Percentiles rank a stretch among this genome's conserved stretches.
These are phyloP conservation scores for Leptinotarsa lineolata DNA, from an alignment of 1,140 invertebrate genomes.

Conservation along the genomic window DNA sequence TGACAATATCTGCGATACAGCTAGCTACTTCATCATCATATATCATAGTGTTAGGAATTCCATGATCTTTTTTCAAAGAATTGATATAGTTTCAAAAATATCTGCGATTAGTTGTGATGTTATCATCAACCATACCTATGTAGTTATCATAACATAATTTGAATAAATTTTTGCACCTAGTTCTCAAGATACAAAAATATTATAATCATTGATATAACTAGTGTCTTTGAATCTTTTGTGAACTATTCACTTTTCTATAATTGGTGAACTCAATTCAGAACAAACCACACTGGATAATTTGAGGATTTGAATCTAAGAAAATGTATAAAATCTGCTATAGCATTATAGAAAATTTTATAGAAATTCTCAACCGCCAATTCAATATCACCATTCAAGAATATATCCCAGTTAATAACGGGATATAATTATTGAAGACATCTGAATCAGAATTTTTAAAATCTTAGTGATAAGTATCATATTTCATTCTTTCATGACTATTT, in stretches of 20 bases:
- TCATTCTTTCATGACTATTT: background rate
- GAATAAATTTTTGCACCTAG: background rate
- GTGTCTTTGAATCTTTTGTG: slow-evolving; percentile 10
- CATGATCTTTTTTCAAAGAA: too few species aligned
- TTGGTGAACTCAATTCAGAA: background rate
- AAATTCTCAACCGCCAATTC: background rate
- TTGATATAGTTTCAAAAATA: too few species aligned
- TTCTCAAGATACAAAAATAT: slow-evolving; percentile 10
- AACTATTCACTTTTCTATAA: background rate
- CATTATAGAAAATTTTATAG: slow-evolving; percentile 12
- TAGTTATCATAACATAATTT: slow-evolving; percentile 18
- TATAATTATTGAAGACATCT: background rate
- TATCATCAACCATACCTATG: background rate
- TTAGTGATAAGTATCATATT: slow-evolving; percentile 12
- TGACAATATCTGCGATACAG: too few species aligned
- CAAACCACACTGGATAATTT: slow-evolving; percentile 17
- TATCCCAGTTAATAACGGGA: background rate
- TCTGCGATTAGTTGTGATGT: too few species aligned
- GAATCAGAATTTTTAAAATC: slow-evolving; percentile 10
- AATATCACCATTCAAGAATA: slow-evolving; percentile 5
- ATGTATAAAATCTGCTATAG: background rate
- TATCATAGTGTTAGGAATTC: too few species aligned
- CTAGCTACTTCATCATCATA: too few species aligned
- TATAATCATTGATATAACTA: too few species aligned
- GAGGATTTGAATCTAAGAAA: slow-evolving; percentile 8